Base-by-base conservation (phyloP, 2,888 invertebrate genomes). In the Allolobophora icterica region DNA sequence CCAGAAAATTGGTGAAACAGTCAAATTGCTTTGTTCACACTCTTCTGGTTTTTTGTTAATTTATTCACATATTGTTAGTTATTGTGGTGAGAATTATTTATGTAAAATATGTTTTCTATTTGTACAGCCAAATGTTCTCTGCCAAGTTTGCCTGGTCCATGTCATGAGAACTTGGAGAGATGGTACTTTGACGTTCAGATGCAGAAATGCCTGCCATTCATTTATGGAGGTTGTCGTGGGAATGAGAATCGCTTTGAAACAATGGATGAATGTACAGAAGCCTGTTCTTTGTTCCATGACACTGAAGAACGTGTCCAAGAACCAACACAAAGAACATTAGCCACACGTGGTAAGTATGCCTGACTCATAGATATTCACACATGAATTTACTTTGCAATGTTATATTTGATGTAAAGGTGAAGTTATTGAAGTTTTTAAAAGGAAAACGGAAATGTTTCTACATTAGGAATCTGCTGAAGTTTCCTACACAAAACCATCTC, bases 211-310 rank as follows among this genome's bases (percentile, higher is more conserved):
- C 96, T 96, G 90, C 96, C 96, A 92, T 98, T 97, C 95, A 95
- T 96, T 2, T 98, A 97, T 94, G 97, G 98, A 89, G 98, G 98
- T 91, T 98, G 98, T 94, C 96, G 96, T 83, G 98, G 98, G 42
- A 97, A 97, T 93, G 97, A 97, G 90, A 98, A 98, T 95, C 96
- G 97, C 91, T 98, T 98, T 96, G 91, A 90, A 19, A 92, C 93
- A 17, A 91, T 91, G 42, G 93, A 91, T 17, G 94, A 94, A 42
- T 94, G 94, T 87, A 58, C 34, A 45, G 90, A 92, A 30, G 38
- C 45, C 13, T 92, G 92, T 90, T 58, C 33, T 33, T 38, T 52
- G 33, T 13, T 45, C 33, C 33, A 42, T 33, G 89, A 89, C 71
- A n/a, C 71, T 89, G 89, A 89, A 30, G 35, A 38, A 35, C 89